phyloP scores from a whole-genome alignment of 2,888 invertebrate species.

The Acrobeloides nanus region DNA sequence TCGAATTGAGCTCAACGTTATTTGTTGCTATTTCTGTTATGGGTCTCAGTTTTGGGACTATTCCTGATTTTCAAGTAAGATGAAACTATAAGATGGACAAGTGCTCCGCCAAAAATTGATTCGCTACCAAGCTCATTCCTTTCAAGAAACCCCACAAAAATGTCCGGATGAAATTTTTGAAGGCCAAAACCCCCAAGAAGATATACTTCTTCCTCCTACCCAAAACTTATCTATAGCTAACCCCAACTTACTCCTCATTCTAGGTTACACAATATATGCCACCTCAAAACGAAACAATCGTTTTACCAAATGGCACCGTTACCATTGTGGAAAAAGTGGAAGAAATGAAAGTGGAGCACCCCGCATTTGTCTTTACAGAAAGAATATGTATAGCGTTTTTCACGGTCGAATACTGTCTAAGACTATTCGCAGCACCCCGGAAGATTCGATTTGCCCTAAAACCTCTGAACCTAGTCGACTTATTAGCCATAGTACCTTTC shows the following conservation, averaged over 20 bases:
- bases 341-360: slow-evolving; percentile 48
- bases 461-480: slow-evolving; percentile 38
- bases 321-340: slow-evolving; percentile 42
- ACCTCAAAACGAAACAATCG: slow-evolving; percentile 43
- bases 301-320: slow-evolving; percentile 45
- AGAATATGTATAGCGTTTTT: slow-evolving; percentile 52
- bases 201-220: background rate
- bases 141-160: slow-evolving; percentile 12
- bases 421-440: slow-evolving; percentile 34
- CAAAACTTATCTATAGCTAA: background rate
- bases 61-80: slow-evolving; percentile 49
- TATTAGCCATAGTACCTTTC: slow-evolving; percentile 49
- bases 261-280: slow-evolving; percentile 45
- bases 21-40: slow-evolving; percentile 52
- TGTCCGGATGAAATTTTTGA: no score
- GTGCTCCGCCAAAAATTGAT: background rate
- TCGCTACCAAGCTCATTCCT: slow-evolving; percentile 1
- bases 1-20: slow-evolving; percentile 49
- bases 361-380: slow-evolving; percentile 53
- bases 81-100: background rate
- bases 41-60: slow-evolving; percentile 51
- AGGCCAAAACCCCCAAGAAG: no score
- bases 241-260: slow-evolving; percentile 9
- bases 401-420: slow-evolving; percentile 47
- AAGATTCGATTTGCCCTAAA: slow-evolving; percentile 49